A percentile compares a stretch with the other conserved stretches of the same genome.
Conservation (phyloP, 2,797 vertebrate genomes). For the Lithobates pipiens region DNA sequence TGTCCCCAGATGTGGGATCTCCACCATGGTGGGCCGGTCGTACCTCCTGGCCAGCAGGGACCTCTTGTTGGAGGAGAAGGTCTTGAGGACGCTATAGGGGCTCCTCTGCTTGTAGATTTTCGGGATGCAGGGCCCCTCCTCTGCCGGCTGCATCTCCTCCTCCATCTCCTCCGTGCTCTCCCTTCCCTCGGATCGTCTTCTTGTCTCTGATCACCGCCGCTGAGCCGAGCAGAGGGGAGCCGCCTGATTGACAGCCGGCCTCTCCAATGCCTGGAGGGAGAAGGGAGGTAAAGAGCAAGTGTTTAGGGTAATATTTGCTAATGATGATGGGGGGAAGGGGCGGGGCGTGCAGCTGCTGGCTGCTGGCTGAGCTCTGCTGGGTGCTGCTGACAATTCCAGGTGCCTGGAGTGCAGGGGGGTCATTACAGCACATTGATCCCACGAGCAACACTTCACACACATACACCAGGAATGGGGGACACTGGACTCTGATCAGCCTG, state of each 20-base stretch:
- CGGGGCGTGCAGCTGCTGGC: constrained; percentile 47
- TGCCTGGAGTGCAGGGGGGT: constrained; percentile 18
- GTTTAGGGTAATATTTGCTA: constrained; percentile 77
- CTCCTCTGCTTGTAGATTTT: constrained; percentile 90
- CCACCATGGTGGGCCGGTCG: constrained; percentile 89
- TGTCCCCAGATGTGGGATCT: constrained; percentile 84
- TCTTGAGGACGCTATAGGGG: constrained; percentile 88
- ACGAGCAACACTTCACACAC: too few relatives aligned
- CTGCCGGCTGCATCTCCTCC: constrained; percentile 85
- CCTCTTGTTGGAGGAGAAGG: constrained; percentile 86
- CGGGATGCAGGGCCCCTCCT: constrained; percentile 88
- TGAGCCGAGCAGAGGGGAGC: constrained; percentile 75
- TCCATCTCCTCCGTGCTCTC: constrained; percentile 79
- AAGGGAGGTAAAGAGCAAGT: constrained; percentile 74
- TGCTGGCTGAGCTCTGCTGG: constrained; percentile 56
- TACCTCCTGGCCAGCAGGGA: constrained; percentile 84
- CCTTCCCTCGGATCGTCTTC: constrained; percentile 65
- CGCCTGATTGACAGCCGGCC: constrained; percentile 88
- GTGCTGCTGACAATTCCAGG: constrained; percentile 37
- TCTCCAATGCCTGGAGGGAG: constrained; percentile 92
- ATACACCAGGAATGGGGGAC: too few relatives aligned
- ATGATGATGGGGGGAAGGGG: constrained; percentile 69
- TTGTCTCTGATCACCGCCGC: constrained; percentile 69
- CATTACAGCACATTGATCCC: too few relatives aligned
- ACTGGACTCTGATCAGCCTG: too few relatives aligned